These are phyloP conservation scores for Tetheella fluctuosa DNA, from an alignment of 2,888 invertebrate species.

Conservation along the genomic window DNA sequence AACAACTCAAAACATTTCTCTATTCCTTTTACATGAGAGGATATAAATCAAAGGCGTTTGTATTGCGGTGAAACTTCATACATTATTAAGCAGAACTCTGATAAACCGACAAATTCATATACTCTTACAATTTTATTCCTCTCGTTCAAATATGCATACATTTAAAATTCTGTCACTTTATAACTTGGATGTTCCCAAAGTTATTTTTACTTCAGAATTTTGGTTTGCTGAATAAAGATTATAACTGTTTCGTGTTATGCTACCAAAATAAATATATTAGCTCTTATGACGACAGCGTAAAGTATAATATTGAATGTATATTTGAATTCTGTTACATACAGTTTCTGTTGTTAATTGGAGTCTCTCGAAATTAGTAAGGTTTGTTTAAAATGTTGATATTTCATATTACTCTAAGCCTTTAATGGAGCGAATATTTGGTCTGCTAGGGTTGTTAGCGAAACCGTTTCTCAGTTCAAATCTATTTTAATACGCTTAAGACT, in stretches of 20 bases:
- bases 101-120: constrained; percentile 53
- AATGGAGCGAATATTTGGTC: constrained; percentile 51
- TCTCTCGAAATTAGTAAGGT: constrained; percentile 46
- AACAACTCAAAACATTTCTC: constrained; percentile 24
- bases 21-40: constrained; percentile 37
- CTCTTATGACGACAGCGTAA: constrained; percentile 22
- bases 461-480: constrained; percentile 35
- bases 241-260: constrained; percentile 22
- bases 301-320: constrained; percentile 25
- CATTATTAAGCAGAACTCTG: constrained; percentile 59
- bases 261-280: constrained; percentile 20
- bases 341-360: constrained; percentile 16
- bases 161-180: not conserved
- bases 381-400: constrained; percentile 59
- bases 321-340: not conserved
- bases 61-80: constrained; percentile 59
- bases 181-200: not conserved
- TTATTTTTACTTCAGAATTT: not conserved
- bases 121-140: constrained; percentile 16
- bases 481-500: no score
- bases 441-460: constrained; percentile 39
- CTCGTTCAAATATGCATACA: not conserved
- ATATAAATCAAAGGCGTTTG: constrained; percentile 68
- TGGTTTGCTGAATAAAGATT: not conserved
- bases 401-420: constrained; percentile 48